phyloP scores from a whole-genome alignment of 2,113 vertebrate species.

The Nesogale talazaci region DNA sequence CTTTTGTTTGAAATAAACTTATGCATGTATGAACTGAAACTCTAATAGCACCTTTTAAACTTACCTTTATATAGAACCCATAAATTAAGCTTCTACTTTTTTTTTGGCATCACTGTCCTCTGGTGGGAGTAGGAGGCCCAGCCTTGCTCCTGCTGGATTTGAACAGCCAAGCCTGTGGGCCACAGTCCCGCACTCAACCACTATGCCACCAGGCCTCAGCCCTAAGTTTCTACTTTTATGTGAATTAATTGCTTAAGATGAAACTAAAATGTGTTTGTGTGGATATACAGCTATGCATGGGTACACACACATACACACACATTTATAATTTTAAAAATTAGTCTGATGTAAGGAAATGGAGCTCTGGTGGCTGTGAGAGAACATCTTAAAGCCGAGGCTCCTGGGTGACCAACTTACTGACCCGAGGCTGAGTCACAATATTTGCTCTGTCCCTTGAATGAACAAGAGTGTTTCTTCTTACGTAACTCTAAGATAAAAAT shows the following conservation, averaged over 20 bases:
- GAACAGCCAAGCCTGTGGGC: no score
- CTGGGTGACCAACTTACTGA: background rate
- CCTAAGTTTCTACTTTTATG: conserved; percentile 4
- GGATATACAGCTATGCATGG: no score
- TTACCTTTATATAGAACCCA: background rate
- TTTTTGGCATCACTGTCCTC: no score
- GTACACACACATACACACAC: no score
- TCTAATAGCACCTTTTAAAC: background rate
- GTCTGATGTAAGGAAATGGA: background rate
- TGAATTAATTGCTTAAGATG: background rate
- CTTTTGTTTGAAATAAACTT: no score
- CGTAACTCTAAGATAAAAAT: background rate
- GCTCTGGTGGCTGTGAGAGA: background rate
- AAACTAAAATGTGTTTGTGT: background rate
- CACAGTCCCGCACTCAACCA: no score
- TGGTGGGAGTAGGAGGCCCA: no score
- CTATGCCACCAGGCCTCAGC: no score
- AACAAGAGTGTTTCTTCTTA: background rate
- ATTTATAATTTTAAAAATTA: background rate
- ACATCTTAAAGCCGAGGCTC: background rate
- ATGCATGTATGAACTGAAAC: no score
- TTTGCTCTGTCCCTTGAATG: no score
- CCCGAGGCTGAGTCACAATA: no score
- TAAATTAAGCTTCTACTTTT: conserved; percentile 5
- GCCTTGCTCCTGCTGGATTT: no score